These are phyloP conservation scores for Drosophila ironensis DNA, from an alignment of 1,140 invertebrate species.

Conservation along the genomic window DNA sequence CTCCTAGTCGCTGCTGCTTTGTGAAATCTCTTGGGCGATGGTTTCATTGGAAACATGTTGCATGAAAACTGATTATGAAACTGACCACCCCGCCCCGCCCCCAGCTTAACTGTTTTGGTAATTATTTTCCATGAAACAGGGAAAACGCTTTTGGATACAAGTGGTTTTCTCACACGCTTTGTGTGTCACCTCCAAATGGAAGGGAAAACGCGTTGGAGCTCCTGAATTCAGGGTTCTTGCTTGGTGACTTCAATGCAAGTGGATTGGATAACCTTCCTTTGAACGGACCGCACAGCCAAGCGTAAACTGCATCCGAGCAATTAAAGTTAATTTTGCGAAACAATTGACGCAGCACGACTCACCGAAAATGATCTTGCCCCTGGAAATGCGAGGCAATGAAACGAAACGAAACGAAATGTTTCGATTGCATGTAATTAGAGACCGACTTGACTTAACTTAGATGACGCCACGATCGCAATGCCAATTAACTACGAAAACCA, in stretches of 20 bases:
- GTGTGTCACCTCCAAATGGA: too few species aligned
- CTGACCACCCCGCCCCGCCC: conserved; percentile 6
- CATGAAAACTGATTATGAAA: conserved; percentile 73
- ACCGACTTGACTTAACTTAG: too few species aligned
- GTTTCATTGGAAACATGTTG: conserved; percentile 77
- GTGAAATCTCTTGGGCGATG: conserved; percentile 28
- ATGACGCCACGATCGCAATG: too few species aligned
- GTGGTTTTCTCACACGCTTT: conserved; percentile 4
- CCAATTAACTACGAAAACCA: too few species aligned
- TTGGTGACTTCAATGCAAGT: too few species aligned
- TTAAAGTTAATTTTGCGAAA: conserved; percentile 12
- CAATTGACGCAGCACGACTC: conserved; percentile 25
- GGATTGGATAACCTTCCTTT: too few species aligned
- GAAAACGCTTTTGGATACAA: too few species aligned
- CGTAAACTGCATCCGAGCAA: conserved; percentile 13
- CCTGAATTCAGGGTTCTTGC: too few species aligned
- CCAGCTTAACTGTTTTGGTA: conserved; percentile 63
- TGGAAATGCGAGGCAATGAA: conserved; percentile 11
- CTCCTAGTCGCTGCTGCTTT: conserved; percentile 19
- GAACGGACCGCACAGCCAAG: too few species aligned
- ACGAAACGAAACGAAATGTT: conserved; percentile 3
- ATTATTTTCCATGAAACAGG: conserved; percentile 61
- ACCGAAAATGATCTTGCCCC: conserved; percentile 23
- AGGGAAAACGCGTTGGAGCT: too few species aligned
- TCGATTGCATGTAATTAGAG: conserved; percentile 30